Conservation (phyloP, 2,113 vertebrate genomes). For the Sclerurus mexicanus region DNA sequence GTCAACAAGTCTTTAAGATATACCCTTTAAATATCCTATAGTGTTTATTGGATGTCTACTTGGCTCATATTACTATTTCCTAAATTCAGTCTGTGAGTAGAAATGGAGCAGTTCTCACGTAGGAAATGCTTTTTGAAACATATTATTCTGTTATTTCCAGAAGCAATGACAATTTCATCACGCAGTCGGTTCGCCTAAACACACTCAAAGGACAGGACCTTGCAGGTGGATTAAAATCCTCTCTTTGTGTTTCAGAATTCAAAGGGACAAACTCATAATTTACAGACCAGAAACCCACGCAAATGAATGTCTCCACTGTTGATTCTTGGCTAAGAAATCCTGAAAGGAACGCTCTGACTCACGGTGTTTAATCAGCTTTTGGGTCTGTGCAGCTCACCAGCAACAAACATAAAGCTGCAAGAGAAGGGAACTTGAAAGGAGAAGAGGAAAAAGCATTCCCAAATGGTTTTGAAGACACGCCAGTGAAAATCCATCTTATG, state of each 20-base stretch:
- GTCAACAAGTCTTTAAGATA: background rate
- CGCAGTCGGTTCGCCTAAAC: background rate
- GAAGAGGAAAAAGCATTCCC: background rate
- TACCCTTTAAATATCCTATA: background rate
- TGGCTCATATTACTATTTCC: background rate
- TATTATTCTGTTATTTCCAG: background rate
- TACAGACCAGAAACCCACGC: background rate
- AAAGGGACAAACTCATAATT: background rate
- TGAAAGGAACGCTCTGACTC: background rate
- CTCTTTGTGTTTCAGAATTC: background rate
- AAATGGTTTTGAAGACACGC: background rate
- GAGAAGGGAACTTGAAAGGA: background rate
- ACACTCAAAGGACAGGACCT: background rate
- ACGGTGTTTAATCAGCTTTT: background rate
- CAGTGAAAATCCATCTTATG: background rate
- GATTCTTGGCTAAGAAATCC: background rate
- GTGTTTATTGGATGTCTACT: background rate
- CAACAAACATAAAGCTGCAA: background rate
- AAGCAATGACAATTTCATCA: conserved; percentile 3
- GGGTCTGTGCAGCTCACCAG: background rate
- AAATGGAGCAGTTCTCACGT: background rate
- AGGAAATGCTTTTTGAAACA: background rate
- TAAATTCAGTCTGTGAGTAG: background rate
- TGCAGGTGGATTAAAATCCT: background rate
- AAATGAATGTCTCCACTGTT: background rate